These are phyloP conservation scores for Bombus balteatus DNA, from an alignment of 1,140 invertebrate species.

Conservation along the genomic window DNA sequence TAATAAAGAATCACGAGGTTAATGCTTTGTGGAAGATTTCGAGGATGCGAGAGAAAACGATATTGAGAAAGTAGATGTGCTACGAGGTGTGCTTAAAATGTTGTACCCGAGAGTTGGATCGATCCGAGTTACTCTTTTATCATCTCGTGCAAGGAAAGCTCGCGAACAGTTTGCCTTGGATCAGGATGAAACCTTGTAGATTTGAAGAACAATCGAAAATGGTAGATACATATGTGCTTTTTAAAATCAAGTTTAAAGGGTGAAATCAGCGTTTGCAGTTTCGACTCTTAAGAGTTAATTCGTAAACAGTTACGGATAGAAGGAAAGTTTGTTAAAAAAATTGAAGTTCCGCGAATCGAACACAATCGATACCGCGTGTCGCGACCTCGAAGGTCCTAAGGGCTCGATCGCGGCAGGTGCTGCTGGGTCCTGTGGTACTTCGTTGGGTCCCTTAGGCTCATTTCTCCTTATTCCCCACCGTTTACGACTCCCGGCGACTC, in stretches of 20 bases:
- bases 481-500: constrained; percentile 47
- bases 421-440: constrained; percentile 36
- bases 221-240: too few species aligned
- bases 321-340: too few species aligned
- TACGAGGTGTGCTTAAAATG: neutral
- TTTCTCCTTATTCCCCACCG: constrained; percentile 44
- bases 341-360: too few species aligned
- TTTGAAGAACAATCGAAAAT: too few species aligned
- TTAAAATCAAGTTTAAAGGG: too few species aligned
- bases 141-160: too few species aligned
- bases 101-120: neutral
- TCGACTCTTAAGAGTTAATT: too few species aligned
- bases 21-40: neutral
- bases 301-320: too few species aligned
- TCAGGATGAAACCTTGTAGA: too few species aligned
- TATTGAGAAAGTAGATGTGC: constrained; percentile 17
- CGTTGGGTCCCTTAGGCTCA: constrained; percentile 18
- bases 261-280: too few species aligned
- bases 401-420: constrained; percentile 53
- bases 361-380: constrained; percentile 31
- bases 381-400: constrained; percentile 54
- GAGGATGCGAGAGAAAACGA: neutral
- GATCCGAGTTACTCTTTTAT: too few species aligned
- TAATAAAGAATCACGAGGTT: neutral
- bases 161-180: too few species aligned